phyloP scores from a whole-genome alignment of 2,797 vertebrate genomes.

The Microchirus variegatus region DNA sequence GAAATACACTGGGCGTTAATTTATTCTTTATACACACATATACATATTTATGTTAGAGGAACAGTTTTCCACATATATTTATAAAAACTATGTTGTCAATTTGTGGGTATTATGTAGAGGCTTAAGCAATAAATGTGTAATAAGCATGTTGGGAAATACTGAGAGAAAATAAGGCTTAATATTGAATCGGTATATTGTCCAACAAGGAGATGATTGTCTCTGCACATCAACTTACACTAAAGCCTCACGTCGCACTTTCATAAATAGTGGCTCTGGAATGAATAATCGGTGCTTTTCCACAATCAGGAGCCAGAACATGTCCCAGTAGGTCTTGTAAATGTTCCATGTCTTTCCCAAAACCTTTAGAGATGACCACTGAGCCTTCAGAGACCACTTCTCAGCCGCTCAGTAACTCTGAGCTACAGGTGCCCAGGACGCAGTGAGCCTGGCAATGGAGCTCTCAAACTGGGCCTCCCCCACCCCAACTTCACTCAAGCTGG shows the following conservation, averaged over 20 bases:
- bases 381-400: neutral
- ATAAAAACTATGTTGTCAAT: too few relatives aligned
- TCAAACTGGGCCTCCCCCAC: conserved; percentile 84
- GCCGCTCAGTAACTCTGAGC: conserved; percentile 83
- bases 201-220: conserved; percentile 26
- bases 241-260: neutral
- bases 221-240: conserved; percentile 9
- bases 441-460: conserved; percentile 83
- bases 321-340: conserved; percentile 6
- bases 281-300: conserved; percentile 1
- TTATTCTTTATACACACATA: conserved; percentile 85
- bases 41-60: conserved; percentile 76
- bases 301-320: conserved; percentile 6
- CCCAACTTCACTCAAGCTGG: conserved; percentile 76
- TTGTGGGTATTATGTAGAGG: conserved; percentile 9
- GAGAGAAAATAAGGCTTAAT: conserved; percentile 48
- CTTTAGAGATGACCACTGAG: too few relatives aligned
- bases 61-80: conserved; percentile 43
- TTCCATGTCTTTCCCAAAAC: conserved; percentile 8
- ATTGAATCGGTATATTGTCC: conserved; percentile 9
- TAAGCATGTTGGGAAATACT: conserved; percentile 33
- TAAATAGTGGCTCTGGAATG: neutral
- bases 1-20: conserved; percentile 72
- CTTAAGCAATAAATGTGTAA: conserved; percentile 15
- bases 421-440: conserved; percentile 84